Evolutionary conservation across 2,888 invertebrate genomes (phyloP).

Genomic region (Nomada ferruginata): DNA sequence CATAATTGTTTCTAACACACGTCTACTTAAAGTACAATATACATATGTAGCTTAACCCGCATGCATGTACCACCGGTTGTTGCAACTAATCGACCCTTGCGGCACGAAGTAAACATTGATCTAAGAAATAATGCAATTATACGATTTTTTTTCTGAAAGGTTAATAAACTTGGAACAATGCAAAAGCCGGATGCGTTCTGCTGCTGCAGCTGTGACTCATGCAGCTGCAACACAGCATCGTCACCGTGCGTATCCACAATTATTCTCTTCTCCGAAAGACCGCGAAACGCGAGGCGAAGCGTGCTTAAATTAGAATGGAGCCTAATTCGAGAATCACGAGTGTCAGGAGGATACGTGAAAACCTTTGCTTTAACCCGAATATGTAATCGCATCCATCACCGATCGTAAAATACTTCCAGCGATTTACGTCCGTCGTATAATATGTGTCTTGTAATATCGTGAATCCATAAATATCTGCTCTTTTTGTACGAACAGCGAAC

Average conservation of each 20-base stretch:
- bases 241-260: slow-evolving; percentile 47
- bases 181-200: slow-evolving; percentile 54
- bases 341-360: background rate
- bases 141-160: slow-evolving; percentile 48
- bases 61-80: background rate
- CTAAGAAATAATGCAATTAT: slow-evolving; percentile 7
- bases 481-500: background rate
- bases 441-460: background rate
- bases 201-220: slow-evolving; percentile 54
- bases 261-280: slow-evolving; percentile 51
- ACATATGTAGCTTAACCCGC: too few relatives aligned
- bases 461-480: slow-evolving; percentile 35
- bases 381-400: background rate
- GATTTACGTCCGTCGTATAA: background rate
- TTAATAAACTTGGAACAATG: slow-evolving; percentile 73
- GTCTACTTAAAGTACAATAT: too few relatives aligned
- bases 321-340: slow-evolving; percentile 50
- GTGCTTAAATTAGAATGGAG: slow-evolving; percentile 56
- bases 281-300: slow-evolving; percentile 61
- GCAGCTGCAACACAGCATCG: slow-evolving; percentile 44
- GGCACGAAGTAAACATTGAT: background rate
- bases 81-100: slow-evolving; percentile 1
- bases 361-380: background rate
- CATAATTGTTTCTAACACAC: too few relatives aligned
- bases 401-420: slow-evolving; percentile 10